phyloP scores from a whole-genome alignment of 2,797 vertebrate species.

The Fistularia commersonii region DNA sequence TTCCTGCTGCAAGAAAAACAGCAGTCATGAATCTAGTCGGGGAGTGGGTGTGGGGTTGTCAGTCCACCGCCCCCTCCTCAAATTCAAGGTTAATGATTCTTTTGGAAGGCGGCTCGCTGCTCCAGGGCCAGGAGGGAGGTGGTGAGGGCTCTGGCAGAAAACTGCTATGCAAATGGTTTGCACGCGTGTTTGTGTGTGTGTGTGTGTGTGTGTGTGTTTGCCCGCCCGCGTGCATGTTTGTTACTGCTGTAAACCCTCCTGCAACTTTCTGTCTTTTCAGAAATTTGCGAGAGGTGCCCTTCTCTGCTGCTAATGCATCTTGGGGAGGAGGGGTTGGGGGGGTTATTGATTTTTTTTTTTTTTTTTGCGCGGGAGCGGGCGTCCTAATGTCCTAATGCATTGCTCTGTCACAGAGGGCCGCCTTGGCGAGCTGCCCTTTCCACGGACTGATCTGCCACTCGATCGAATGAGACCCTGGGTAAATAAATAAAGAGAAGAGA shows the following conservation, averaged over 20 bases:
- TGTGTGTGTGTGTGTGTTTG: too few species aligned
- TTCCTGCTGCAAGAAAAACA: too few species aligned
- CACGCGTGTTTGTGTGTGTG: too few species aligned
- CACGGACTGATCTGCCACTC: conserved; percentile 70
- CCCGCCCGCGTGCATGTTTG: conserved; percentile 35
- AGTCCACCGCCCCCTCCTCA: conserved; percentile 12
- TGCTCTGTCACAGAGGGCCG: conserved; percentile 75
- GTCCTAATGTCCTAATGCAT: conserved; percentile 82
- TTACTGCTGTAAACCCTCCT: too few species aligned
- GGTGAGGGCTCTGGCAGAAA: conserved; percentile 26
- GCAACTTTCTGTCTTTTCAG: conserved; percentile 4
- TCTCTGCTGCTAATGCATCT: conserved; percentile 68
- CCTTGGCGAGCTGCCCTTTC: conserved; percentile 78
- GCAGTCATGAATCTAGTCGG: conserved; percentile 20
- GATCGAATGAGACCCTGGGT: conserved; percentile 73
- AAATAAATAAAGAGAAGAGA: conserved; percentile 73
- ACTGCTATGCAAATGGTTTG: conserved; percentile 30
- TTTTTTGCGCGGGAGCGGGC: conserved; percentile 67
- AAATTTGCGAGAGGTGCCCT: conserved; percentile 52
- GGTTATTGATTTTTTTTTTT: conserved; percentile 77
- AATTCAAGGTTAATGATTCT: conserved; percentile 38
- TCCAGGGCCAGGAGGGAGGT: conserved; percentile 28
- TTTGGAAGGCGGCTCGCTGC: conserved; percentile 35
- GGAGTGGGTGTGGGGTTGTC: conserved; percentile 1
- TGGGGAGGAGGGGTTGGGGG: too few species aligned